Conservation (phyloP, 2,888 invertebrate species). For the Drosophila longiperda region DNA sequence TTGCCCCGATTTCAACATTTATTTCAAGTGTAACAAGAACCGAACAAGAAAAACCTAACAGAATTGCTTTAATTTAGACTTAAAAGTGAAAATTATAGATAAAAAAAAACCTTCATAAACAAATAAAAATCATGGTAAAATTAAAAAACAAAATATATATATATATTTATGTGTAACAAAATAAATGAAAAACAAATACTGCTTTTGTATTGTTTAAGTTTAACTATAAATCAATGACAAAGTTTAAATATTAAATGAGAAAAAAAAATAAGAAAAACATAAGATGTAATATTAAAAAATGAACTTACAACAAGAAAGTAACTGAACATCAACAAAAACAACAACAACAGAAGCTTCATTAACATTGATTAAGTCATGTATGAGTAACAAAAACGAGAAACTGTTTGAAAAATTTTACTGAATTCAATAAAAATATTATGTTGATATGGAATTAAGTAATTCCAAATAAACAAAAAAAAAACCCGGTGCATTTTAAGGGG, state of each 20-base stretch:
- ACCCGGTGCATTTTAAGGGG: background rate
- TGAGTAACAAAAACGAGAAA: conserved; percentile 74
- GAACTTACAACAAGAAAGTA: conserved; percentile 55
- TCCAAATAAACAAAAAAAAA: conserved; percentile 81
- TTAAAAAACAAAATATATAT: conserved; percentile 42
- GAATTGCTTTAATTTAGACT: conserved; percentile 83
- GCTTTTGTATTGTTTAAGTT: conserved; percentile 84
- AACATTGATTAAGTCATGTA: conserved; percentile 68
- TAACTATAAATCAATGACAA: conserved; percentile 77
- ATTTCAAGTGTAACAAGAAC: conserved; percentile 37
- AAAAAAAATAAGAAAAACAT: conserved; percentile 36
- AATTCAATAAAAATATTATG: conserved; percentile 84
- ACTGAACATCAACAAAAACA: conserved; percentile 64
- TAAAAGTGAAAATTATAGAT: conserved; percentile 56
- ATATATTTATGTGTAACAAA: conserved; percentile 70
- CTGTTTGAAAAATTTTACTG: conserved; percentile 83
- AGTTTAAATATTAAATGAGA: conserved; percentile 64
- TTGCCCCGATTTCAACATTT: conserved; percentile 44
- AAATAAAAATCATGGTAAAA: conserved; percentile 70
- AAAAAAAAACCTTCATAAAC: conserved; percentile 46
- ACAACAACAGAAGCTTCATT: conserved; percentile 64
- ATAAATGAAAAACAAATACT: conserved; percentile 78
- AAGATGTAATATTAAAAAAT: conserved; percentile 65
- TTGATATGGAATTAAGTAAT: conserved; percentile 84
- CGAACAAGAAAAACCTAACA: conserved; percentile 53